These are phyloP conservation scores for Aproaerema taeniolella DNA, from an alignment of 2,888 invertebrate species.

Conservation along the genomic window DNA sequence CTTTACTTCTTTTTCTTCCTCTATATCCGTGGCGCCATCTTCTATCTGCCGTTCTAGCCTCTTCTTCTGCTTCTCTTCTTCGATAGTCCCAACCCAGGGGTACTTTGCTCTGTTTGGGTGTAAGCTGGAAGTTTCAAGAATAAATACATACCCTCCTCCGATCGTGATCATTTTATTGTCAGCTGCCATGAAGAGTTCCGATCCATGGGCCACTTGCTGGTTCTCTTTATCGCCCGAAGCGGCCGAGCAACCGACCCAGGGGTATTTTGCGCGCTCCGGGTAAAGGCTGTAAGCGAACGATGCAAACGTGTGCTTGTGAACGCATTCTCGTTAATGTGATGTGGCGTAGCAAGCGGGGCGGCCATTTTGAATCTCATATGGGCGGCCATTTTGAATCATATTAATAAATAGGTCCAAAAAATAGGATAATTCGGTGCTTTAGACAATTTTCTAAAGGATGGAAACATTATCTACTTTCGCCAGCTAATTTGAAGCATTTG, in stretches of 20 bases:
- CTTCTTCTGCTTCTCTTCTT: slow-evolving; percentile 37
- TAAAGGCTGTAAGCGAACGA: slow-evolving; percentile 74
- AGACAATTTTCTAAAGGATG: too few relatives aligned
- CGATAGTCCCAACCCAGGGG: slow-evolving; percentile 94
- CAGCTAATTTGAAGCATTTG: too few relatives aligned
- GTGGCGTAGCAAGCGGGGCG: not conserved
- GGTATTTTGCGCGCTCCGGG: slow-evolving; percentile 93
- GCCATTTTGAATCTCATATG: too few relatives aligned
- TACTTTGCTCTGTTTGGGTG: slow-evolving; percentile 91
- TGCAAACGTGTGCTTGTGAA: slow-evolving; percentile 2
- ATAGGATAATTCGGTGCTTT: too few relatives aligned
- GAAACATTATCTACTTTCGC: too few relatives aligned
- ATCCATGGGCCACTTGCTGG: slow-evolving; percentile 84
- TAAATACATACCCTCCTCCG: slow-evolving; percentile 92
- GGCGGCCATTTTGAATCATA: too few relatives aligned
- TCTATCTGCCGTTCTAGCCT: slow-evolving; percentile 78
- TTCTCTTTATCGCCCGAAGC: slow-evolving; percentile 69
- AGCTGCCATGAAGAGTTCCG: slow-evolving; percentile 97
- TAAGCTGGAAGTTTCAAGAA: slow-evolving; percentile 58
- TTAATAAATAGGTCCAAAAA: too few relatives aligned
- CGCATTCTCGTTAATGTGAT: slow-evolving; percentile 6
- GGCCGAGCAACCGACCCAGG: slow-evolving; percentile 90
- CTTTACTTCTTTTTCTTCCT: slow-evolving; percentile 74
- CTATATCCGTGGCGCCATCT: slow-evolving; percentile 18
- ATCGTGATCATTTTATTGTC: slow-evolving; percentile 96